Evolutionary conservation across 2,113 vertebrate species (phyloP).

Genomic region (Cinclus cinclus): DNA sequence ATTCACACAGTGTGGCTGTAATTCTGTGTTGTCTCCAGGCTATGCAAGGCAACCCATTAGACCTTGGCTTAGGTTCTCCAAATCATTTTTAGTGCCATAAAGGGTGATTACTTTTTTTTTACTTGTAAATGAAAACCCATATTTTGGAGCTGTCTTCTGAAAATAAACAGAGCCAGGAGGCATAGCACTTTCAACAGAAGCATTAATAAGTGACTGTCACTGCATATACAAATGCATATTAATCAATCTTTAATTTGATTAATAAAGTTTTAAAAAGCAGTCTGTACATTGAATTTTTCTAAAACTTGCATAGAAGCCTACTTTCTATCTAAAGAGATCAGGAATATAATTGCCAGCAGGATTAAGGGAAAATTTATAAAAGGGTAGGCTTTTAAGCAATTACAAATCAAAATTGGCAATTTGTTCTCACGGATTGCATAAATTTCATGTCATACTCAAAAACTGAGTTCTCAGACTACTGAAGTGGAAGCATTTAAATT

Average conservation of each 20-base stretch:
- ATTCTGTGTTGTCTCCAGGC: not conserved
- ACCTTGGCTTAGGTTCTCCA: slow-evolving; percentile 5
- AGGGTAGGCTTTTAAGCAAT: not conserved
- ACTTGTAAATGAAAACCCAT: not conserved
- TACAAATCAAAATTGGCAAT: not conserved
- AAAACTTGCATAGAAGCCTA: not conserved
- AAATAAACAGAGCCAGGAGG: not conserved
- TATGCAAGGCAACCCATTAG: not conserved
- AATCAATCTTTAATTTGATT: not conserved
- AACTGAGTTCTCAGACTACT: not conserved
- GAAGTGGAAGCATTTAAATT: fast-evolving
- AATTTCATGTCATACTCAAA: not conserved
- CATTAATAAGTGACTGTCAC: not conserved
- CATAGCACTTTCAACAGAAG: not conserved
- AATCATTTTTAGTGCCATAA: not conserved
- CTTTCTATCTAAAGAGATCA: not conserved
- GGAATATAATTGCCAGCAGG: not conserved
- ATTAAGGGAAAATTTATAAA: not conserved
- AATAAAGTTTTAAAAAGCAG: not conserved
- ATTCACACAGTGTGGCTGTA: not conserved
- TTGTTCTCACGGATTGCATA: not conserved
- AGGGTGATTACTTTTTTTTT: not conserved
- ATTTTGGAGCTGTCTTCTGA: not conserved
- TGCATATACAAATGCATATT: not conserved
- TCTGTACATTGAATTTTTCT: not conserved